Conservation (phyloP, 2,888 invertebrate species). For the Ophion obscuratus region DNA sequence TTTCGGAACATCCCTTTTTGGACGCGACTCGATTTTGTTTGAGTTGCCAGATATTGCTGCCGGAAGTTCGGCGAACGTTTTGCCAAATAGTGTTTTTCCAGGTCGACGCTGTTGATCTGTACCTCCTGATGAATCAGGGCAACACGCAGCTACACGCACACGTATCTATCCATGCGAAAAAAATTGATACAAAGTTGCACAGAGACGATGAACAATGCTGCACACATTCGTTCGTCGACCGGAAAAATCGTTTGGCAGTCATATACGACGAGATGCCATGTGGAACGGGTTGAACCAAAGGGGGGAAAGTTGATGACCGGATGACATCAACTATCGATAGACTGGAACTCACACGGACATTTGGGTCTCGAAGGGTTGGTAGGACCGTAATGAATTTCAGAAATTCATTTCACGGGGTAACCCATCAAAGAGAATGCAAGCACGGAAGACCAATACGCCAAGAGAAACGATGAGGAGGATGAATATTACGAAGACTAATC, state of each 20-base stretch:
- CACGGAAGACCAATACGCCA: neutral
- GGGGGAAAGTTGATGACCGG: neutral
- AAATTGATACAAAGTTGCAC: neutral
- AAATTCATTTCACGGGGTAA: constrained; percentile 33
- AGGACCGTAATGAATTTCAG: constrained; percentile 27
- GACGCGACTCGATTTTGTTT: neutral
- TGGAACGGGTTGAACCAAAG: neutral
- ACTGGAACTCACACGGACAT: constrained; percentile 31
- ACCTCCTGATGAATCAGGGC: neutral
- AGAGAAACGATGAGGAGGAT: constrained; percentile 1
- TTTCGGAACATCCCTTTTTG: neutral
- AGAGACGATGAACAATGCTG: neutral
- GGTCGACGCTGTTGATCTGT: neutral
- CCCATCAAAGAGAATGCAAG: constrained; percentile 35
- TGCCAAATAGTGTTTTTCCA: neutral
- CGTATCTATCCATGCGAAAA: neutral
- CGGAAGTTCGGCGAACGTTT: neutral
- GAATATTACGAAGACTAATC: constrained; percentile 29
- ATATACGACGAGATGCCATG: neutral
- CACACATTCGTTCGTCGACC: neutral
- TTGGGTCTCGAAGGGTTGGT: constrained; percentile 17
- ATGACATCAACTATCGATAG: constrained; percentile 6
- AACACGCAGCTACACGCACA: neutral
- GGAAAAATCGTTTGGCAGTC: neutral
- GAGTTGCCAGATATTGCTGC: neutral